Conservation (phyloP, 2,113 vertebrate species). For the Cepphus grylle region DNA sequence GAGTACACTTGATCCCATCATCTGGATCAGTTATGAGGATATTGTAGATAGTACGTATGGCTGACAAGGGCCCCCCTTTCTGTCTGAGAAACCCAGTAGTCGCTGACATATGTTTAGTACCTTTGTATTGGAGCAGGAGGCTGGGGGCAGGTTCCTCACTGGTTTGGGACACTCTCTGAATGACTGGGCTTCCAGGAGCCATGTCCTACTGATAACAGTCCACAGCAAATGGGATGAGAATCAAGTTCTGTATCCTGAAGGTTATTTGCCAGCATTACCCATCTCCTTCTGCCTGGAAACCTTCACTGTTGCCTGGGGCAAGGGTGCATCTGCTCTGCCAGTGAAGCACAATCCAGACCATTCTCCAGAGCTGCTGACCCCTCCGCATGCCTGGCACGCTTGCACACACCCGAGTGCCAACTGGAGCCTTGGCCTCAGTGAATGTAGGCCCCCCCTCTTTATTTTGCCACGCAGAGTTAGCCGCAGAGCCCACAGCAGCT, state of each 20-base stretch:
- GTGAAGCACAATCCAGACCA: neutral
- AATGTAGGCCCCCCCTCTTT: neutral
- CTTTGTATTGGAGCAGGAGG: neutral
- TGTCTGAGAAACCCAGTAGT: neutral
- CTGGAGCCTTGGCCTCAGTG: neutral
- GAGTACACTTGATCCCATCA: neutral
- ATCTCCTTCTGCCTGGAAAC: neutral
- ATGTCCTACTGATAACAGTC: neutral
- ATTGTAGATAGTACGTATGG: neutral
- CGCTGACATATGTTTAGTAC: fast-evolving
- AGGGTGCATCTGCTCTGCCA: neutral
- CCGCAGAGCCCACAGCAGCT: neutral
- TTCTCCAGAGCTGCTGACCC: neutral
- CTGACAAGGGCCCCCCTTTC: neutral
- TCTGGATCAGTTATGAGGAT: neutral
- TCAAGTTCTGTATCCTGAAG: neutral
- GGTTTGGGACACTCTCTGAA: neutral
- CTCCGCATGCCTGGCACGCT: fast-evolving
- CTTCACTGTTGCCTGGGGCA: neutral
- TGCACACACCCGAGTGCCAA: neutral
- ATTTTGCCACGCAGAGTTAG: neutral
- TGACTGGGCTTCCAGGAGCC: neutral
- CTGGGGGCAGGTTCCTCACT: neutral
- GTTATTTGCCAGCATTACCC: neutral
- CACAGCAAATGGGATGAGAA: neutral